Base-by-base conservation (phyloP, 2,113 vertebrate species). In the Ammodytes dubius region DNA sequence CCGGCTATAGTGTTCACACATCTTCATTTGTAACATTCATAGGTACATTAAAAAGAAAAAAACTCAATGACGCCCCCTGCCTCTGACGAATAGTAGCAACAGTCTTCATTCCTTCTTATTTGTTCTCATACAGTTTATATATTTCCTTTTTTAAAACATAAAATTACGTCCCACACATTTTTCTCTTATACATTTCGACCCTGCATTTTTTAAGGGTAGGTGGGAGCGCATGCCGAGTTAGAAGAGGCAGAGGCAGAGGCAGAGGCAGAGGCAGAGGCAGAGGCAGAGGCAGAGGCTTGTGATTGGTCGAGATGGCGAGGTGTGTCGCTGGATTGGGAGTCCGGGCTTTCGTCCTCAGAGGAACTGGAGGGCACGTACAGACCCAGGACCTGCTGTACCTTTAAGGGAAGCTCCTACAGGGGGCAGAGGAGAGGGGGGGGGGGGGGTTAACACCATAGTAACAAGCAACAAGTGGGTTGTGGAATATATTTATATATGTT, bases 351-450 rank as follows among this genome's bases (percentile, higher is more conserved):
- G 8, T 93, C 92, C 11, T 92, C 84, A 0, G 89, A 92, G 70
- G 27, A 27, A 27, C 87, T 91, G 84, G 86, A 67, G 2, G 91
- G 86, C 39, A 70, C 37, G 40, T 71, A 90, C 5, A 94, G 81
- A 0, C 94, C 95, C 68, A 96, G 74, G 3, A 95, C 95, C 84
- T 93, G 93, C 92, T 89, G 90, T 45, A 96, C 95, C 67, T 86
- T 94, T 3, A 88, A 68, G 6, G 95, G 93, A 15, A 96, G 89
- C 35, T 96, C 95, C 95, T 96, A 27, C 27, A 27, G 27, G 27
- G 82, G 0, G 14, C 6, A 2, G 42, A 15, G 27, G 0, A 9
- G 60, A 6, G 3, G 4, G 59, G 47, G 15, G 37, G 9, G 5
- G n/a, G 27, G 39, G 11, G 52, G 50, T 53, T 7, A 27, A 27